A percentile compares a stretch with the other conserved stretches of the same genome.
Evolutionary conservation across 2,797 vertebrate species (phyloP).

Genomic region (Danio jaintianensis): DNA sequence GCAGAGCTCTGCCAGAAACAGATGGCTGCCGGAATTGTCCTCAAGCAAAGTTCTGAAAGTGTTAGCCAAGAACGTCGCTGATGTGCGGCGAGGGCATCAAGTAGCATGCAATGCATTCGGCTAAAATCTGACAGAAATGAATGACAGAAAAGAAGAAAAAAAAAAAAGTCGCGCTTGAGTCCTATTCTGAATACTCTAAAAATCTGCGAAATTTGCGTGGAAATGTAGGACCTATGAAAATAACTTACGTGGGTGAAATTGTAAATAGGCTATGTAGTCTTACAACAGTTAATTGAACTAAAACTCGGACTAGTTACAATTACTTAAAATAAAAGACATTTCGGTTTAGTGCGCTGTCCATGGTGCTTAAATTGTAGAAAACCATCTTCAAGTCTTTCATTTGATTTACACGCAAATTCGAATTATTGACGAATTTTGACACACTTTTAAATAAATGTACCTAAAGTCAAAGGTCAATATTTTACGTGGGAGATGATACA

Average conservation of each 20-base stretch:
- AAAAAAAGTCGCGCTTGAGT: neutral
- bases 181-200: neutral
- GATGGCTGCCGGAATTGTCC: conserved; percentile 86
- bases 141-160: neutral
- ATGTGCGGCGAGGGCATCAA: conserved; percentile 57
- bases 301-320: neutral
- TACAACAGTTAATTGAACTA: neutral
- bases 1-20: conserved; percentile 77
- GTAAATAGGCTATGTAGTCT: neutral
- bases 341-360: conserved; percentile 40
- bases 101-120: conserved; percentile 48
- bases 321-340: neutral
- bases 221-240: neutral
- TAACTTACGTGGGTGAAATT: neutral
- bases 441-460: conserved; percentile 25
- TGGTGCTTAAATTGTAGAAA: conserved; percentile 51
- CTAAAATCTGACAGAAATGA: neutral
- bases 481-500: conserved; percentile 25
- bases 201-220: neutral
- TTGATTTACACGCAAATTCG: neutral
- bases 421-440: conserved; percentile 18
- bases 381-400: neutral
- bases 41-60: conserved; percentile 78
- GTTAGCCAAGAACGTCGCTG: conserved; percentile 74
- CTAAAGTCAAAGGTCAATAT: conserved; percentile 37